Conservation (phyloP, 1,140 invertebrate genomes). For the Philotrypesis tridentata region DNA sequence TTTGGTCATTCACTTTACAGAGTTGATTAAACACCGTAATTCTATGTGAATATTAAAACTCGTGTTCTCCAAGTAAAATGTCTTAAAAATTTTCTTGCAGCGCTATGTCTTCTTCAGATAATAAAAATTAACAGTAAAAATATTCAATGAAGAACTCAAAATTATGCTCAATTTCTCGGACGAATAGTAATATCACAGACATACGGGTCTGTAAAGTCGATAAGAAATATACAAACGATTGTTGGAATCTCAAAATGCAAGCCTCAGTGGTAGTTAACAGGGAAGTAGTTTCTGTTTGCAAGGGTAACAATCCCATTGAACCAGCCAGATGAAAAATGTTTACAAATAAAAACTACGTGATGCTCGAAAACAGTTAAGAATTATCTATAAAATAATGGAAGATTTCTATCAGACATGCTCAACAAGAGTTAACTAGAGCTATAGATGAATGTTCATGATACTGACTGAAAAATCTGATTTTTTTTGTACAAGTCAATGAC, state of each 20-base stretch:
- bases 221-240: background rate
- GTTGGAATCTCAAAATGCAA: slow-evolving; percentile 1
- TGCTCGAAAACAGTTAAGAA: slow-evolving; percentile 7
- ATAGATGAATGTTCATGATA: background rate
- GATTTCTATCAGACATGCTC: slow-evolving; percentile 39
- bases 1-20: slow-evolving; percentile 22
- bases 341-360: slow-evolving; percentile 12
- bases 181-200: slow-evolving; percentile 34
- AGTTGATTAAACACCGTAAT: background rate
- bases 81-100: background rate
- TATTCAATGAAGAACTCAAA: background rate
- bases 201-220: slow-evolving; percentile 26
- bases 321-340: slow-evolving; percentile 9
- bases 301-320: slow-evolving; percentile 6
- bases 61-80: background rate
- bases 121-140: background rate
- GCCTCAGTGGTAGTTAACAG: background rate
- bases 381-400: slow-evolving; percentile 37
- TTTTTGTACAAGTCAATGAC: background rate
- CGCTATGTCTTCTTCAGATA: background rate
- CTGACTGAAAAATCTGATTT: background rate
- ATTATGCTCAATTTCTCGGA: slow-evolving; percentile 4
- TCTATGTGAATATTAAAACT: slow-evolving; percentile 15
- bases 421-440: slow-evolving; percentile 6
- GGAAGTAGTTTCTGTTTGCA: slow-evolving; percentile 27